phyloP scores from a whole-genome alignment of 2,888 invertebrate genomes.

The Apodemia duryi region DNA sequence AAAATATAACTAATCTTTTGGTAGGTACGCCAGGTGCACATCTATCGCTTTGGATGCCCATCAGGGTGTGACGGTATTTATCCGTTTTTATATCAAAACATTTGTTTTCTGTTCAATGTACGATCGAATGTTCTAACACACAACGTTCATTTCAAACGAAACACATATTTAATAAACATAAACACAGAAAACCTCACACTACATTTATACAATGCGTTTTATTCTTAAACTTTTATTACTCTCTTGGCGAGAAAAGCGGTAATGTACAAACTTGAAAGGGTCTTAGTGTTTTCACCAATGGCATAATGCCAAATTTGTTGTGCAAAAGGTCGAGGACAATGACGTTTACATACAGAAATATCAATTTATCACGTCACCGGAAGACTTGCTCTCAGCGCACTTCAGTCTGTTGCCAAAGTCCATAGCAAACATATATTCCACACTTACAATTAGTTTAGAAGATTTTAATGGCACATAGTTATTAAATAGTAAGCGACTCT shows the following conservation, averaged over 20 bases:
- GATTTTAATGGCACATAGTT: not conserved
- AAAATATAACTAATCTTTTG: too few relatives aligned
- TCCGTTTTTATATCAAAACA: too few relatives aligned
- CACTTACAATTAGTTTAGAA: not conserved
- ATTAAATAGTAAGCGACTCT: too few relatives aligned
- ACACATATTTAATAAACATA: slow-evolving; percentile 22
- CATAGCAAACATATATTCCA: not conserved
- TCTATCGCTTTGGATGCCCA: too few relatives aligned
- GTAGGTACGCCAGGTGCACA: too few relatives aligned
- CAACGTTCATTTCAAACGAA: slow-evolving; percentile 22
- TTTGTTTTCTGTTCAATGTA: slow-evolving; percentile 15
- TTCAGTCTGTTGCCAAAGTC: not conserved
- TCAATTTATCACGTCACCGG: slow-evolving; percentile 19
- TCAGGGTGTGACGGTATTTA: too few relatives aligned
- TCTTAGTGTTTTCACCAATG: slow-evolving; percentile 33
- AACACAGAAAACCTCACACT: slow-evolving; percentile 22
- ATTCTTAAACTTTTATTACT: not conserved
- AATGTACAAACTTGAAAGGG: slow-evolving; percentile 16
- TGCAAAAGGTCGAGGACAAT: slow-evolving; percentile 30
- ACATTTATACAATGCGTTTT: slow-evolving; percentile 19
- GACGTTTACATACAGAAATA: slow-evolving; percentile 28
- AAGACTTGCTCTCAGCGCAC: not conserved
- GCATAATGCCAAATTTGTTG: slow-evolving; percentile 52
- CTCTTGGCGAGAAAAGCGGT: not conserved
- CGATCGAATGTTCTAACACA: slow-evolving; percentile 15